Evolutionary conservation across 2,797 vertebrate genomes (phyloP).

Genomic region (Semaprochilodus insignis): DNA sequence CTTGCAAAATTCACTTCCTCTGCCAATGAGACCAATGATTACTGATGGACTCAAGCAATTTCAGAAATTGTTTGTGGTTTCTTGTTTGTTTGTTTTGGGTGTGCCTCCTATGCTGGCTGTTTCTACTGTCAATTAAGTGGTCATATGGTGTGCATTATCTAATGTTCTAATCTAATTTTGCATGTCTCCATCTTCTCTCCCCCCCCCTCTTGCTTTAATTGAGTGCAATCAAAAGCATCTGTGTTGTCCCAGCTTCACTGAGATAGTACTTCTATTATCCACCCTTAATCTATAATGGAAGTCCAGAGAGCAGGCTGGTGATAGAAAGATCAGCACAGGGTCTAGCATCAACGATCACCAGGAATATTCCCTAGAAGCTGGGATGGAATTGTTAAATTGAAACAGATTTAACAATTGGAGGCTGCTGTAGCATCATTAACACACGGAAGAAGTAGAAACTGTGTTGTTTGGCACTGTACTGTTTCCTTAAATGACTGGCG

Average conservation of each 20-base stretch:
- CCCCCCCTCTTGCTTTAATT: constrained; percentile 6
- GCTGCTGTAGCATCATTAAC: constrained; percentile 50
- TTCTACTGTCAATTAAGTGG: constrained; percentile 70
- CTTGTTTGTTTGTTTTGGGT: constrained; percentile 68
- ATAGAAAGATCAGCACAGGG: background rate
- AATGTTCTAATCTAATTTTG: constrained; percentile 43
- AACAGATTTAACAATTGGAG: constrained; percentile 57
- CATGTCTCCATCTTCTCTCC: constrained; percentile 35
- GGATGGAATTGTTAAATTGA: constrained; percentile 50
- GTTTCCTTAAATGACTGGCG: background rate
- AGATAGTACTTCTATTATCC: background rate
- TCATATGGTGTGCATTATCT: constrained; percentile 37
- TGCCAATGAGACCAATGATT: constrained; percentile 73
- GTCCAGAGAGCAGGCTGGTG: background rate
- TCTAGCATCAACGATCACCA: background rate
- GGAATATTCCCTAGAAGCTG: background rate
- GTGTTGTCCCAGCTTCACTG: constrained; percentile 1
- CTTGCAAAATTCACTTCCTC: constrained; percentile 71
- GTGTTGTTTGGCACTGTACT: background rate
- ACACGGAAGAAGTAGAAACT: background rate
- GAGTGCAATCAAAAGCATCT: background rate
- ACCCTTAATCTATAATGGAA: background rate
- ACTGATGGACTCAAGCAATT: constrained; percentile 84
- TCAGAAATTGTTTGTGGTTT: constrained; percentile 79
- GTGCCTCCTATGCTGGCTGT: constrained; percentile 83